phyloP scores from a whole-genome alignment of 2,797 vertebrate genomes.

The Phoebastria nigripes region DNA sequence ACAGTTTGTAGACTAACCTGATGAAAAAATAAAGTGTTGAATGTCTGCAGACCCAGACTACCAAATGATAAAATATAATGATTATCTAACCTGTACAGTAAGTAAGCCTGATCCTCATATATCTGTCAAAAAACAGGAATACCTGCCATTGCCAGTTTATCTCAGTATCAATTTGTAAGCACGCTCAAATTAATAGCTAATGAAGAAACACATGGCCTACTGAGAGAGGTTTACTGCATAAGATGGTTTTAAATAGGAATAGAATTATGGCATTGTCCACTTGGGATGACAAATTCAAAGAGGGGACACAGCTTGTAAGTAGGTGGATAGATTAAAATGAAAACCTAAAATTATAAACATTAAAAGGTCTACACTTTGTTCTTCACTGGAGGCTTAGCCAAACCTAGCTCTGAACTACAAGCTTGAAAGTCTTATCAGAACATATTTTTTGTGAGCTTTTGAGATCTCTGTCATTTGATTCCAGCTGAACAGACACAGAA shows the following conservation, averaged over 20 bases:
- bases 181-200: not conserved
- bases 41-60: not conserved
- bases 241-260: not conserved
- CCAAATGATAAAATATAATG: not conserved
- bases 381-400: not conserved
- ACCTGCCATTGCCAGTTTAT: not conserved
- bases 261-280: not conserved
- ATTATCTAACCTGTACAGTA: not conserved
- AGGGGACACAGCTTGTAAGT: not conserved
- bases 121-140: not conserved
- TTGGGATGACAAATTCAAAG: not conserved
- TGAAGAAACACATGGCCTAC: not conserved
- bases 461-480: not conserved
- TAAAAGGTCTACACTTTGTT: not conserved
- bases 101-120: not conserved
- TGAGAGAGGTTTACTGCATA: not conserved
- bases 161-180: not conserved
- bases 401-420: not conserved
- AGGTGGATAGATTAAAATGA: not conserved
- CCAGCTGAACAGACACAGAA: not conserved
- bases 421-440: not conserved
- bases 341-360: not conserved
- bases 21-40: not conserved
- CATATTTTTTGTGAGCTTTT: not conserved
- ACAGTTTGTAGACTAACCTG: not conserved